Percentiles rank a stretch among this genome's conserved stretches.
phyloP scores from a whole-genome alignment of 2,797 vertebrate genomes.

The Heterohyrax brucei region DNA sequence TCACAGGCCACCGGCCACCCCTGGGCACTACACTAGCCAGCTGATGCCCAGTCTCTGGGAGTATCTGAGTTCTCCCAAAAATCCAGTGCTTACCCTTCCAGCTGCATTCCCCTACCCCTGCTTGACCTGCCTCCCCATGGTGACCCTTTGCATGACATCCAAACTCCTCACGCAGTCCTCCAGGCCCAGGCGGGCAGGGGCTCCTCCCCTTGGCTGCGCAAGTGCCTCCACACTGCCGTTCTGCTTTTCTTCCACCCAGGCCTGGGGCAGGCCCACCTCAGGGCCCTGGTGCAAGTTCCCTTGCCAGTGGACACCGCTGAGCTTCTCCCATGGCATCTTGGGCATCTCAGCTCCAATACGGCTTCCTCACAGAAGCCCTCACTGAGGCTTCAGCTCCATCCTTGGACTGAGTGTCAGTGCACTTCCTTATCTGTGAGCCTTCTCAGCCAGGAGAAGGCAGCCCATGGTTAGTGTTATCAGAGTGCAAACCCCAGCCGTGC shows the following conservation, averaged over 20 bases:
- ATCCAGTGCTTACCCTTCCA: rapidly evolving
- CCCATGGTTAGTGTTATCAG: background rate
- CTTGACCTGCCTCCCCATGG: rapidly evolving
- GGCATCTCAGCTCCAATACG: rapidly evolving
- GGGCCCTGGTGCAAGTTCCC: background rate
- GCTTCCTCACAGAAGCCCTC: background rate
- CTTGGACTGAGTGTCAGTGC: background rate
- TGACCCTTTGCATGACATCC: rapidly evolving
- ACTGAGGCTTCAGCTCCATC: background rate
- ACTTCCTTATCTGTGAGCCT: background rate
- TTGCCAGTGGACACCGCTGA: background rate
- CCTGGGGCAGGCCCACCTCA: background rate
- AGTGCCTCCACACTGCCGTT: no score
- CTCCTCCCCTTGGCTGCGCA: background rate
- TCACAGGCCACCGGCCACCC: no score
- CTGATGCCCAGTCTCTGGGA: background rate
- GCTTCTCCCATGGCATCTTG: rapidly evolving
- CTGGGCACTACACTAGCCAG: background rate
- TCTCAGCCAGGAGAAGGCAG: rapidly evolving
- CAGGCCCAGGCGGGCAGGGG: background rate
- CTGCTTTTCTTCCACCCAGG: background rate
- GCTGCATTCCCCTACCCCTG: background rate
- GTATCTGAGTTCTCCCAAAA: rapidly evolving
- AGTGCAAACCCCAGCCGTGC: background rate
- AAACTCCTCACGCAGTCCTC: rapidly evolving